Evolutionary conservation across 2,797 vertebrate species (phyloP).

Genomic region (Cuculus canorus): DNA sequence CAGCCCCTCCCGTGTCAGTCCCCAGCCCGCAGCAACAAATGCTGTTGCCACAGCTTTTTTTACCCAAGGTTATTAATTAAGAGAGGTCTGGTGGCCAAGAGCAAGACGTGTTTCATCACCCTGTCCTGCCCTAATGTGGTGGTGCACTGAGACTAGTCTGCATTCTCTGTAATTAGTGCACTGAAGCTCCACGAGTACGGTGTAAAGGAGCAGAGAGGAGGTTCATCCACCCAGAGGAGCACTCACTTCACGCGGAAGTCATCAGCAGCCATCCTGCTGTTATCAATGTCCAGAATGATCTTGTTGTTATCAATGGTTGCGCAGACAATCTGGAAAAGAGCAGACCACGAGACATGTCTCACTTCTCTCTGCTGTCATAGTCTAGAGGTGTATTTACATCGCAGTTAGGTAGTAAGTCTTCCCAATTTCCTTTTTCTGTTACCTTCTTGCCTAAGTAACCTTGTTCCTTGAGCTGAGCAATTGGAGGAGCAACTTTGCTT

Average conservation of each 20-base stretch:
- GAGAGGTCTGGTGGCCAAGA: background rate
- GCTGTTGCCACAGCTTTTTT: background rate
- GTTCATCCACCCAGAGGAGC: rapidly evolving
- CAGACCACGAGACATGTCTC: background rate
- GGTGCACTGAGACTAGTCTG: background rate
- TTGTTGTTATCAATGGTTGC: conserved; percentile 85
- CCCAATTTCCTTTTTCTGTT: background rate
- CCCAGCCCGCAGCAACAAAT: background rate
- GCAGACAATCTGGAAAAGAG: conserved; percentile 82
- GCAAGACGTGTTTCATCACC: background rate
- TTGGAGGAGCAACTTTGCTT: background rate
- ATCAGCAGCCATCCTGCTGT: conserved; percentile 91
- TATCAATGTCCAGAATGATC: conserved; percentile 88
- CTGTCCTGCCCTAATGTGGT: background rate
- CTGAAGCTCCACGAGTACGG: background rate
- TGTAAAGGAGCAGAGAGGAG: background rate
- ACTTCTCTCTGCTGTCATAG: background rate
- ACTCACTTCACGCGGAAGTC: conserved; percentile 94
- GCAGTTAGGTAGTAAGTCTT: background rate
- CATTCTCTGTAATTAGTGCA: background rate
- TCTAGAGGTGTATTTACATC: background rate
- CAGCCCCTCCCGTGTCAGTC: background rate
- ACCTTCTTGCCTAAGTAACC: background rate
- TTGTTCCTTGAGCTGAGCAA: background rate
- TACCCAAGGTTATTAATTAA: background rate